Percentiles rank a stretch among this genome's conserved stretches.
Evolutionary conservation across 2,888 invertebrate genomes (phyloP).

Genomic region (Busseola fusca): DNA sequence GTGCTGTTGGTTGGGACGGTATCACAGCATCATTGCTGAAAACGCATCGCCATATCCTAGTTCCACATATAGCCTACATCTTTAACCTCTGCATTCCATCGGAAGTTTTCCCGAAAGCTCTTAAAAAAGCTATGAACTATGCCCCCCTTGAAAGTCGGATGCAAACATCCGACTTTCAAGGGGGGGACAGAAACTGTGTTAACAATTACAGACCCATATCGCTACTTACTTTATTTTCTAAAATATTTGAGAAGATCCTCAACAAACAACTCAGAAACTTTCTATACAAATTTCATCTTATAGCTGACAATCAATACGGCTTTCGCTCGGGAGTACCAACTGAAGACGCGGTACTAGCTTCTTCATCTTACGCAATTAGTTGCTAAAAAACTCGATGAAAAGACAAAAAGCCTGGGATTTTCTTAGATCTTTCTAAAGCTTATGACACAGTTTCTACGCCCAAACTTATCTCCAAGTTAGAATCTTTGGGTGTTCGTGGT

Average conservation of each 20-base stretch:
- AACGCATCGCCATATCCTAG: neutral
- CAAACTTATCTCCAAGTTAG: too few relatives aligned
- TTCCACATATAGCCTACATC: neutral
- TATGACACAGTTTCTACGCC: too few relatives aligned
- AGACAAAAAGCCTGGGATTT: neutral
- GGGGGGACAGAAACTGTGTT: too few relatives aligned
- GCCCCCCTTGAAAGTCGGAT: too few relatives aligned
- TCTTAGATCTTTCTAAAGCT: neutral
- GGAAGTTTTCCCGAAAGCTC: neutral
- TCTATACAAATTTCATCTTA: neutral
- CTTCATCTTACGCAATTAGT: neutral
- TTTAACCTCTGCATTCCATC: slow-evolving; percentile 1
- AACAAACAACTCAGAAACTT: neutral
- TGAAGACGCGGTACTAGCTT: neutral
- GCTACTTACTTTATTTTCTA: too few relatives aligned
- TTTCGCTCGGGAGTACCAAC: too few relatives aligned
- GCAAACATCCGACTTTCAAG: too few relatives aligned
- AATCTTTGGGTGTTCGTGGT: too few relatives aligned
- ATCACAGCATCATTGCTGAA: neutral
- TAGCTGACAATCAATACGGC: neutral
- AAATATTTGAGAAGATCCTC: neutral
- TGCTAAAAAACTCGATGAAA: neutral
- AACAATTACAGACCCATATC: too few relatives aligned
- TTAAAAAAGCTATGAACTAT: too few relatives aligned
- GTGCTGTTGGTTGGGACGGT: neutral